Conservation (phyloP, 2,113 vertebrate genomes). For the Etia nguti region DNA sequence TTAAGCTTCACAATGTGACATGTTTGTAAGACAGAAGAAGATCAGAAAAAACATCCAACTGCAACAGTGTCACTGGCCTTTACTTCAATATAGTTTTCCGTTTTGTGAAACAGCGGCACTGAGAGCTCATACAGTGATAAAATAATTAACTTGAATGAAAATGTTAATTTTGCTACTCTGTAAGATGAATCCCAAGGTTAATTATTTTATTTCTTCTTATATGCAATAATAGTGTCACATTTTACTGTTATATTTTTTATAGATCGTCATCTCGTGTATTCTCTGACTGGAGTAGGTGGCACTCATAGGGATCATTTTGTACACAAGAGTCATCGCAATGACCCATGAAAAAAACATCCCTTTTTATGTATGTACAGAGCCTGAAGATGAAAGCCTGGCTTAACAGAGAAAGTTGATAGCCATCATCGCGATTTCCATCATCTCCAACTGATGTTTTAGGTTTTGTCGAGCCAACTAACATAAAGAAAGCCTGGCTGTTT, state of each 20-base stretch:
- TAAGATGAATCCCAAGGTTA: neutral
- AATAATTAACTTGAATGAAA: neutral
- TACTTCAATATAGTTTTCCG: neutral
- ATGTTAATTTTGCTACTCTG: neutral
- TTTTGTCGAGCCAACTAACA: no score
- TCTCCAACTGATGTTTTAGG: no score
- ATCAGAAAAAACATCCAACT: neutral
- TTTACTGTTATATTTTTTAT: neutral
- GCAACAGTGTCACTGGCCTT: rapidly evolving
- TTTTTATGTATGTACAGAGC: neutral
- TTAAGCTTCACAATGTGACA: neutral
- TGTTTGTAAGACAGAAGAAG: neutral
- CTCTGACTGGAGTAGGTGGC: rapidly evolving
- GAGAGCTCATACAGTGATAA: neutral
- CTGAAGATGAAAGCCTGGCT: neutral
- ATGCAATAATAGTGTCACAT: neutral
- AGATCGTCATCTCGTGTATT: neutral
- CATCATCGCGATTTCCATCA: no score
- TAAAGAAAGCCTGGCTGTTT: neutral
- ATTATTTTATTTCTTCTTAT: neutral
- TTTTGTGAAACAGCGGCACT: neutral
- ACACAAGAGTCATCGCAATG: neutral
- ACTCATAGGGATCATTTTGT: neutral
- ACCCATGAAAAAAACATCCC: neutral
- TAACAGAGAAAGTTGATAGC: no score